Base-by-base conservation (phyloP, 2,888 invertebrate genomes). In the Malacosoma neustria region DNA sequence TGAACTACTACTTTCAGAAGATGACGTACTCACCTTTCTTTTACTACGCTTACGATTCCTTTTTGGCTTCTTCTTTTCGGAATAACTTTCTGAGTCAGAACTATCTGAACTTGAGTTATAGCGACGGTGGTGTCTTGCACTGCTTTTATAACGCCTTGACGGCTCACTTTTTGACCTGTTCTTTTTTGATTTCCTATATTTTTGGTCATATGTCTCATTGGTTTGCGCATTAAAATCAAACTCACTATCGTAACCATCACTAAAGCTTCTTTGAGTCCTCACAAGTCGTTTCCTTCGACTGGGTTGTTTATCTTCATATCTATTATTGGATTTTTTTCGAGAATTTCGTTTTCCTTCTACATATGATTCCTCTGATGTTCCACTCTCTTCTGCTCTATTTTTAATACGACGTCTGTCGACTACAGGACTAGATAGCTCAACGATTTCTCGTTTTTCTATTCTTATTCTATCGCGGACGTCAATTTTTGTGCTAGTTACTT, bases 401-500 rank as follows among this genome's bases (percentile, higher is more conserved):
- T 51, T 72, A 22, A 63, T 45, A 32, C 57, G 59, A 38, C 71
- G 61, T 37, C 70, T 70, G 36, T 77, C 77, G 41, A 58, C 57
- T 14, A 64, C 42, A 32, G 86, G 86, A 46, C 84, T 86, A 30
- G 85, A 77, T 29, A 86, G 48, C 58, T 87, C 87, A 33, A 87
- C 74, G 33, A 87, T 68, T 60, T 87, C 87, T 41, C 81, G 63
- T 57, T 85, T 86, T 66, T 87, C 85, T 49, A 87, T 87, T 53
- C 77, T 72, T 45, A 87, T 85, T 61, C 74, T 69, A 49, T 87
- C 86, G 33, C 72, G 69, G 30, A 87, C 72, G 50, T 87, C 82
- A 41, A 87, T 87, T 70, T 85, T 87, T 14, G 87, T 86, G 54
- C 84, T 87, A 37, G 86, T 87, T 2, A 87, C 81, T 56, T 77